A percentile compares a stretch with the other conserved stretches of the same genome.
Evolutionary conservation across 2,113 vertebrate species (phyloP).

Genomic region (Trachemys scripta): DNA sequence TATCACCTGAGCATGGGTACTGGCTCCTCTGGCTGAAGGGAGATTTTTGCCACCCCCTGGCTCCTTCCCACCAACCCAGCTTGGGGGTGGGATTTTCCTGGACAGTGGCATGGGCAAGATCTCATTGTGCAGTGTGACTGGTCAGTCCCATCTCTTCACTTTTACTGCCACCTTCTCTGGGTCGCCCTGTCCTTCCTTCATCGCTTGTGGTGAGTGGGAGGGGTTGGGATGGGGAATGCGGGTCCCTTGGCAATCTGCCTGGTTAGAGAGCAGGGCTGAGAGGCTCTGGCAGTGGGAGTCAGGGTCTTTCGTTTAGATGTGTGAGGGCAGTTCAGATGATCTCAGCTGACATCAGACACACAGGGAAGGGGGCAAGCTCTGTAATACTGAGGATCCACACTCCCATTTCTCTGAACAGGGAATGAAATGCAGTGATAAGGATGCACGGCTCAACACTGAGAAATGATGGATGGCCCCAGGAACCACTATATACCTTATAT

Average conservation of each 20-base stretch:
- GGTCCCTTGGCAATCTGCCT: neutral
- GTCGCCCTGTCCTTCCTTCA: conserved; percentile 39
- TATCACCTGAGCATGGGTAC: neutral
- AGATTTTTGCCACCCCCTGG: neutral
- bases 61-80: conserved; percentile 62
- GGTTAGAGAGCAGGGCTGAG: neutral
- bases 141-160: neutral
- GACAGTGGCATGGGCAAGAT: conserved; percentile 83
- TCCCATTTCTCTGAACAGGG: neutral
- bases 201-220: neutral
- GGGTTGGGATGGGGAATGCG: too few relatives aligned
- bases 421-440: neutral
- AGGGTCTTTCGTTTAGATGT: neutral
- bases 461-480: too few relatives aligned
- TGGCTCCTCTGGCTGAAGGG: neutral
- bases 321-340: neutral
- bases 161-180: conserved; percentile 77
- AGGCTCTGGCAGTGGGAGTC: neutral
- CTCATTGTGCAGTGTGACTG: conserved; percentile 80
- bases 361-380: neutral
- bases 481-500: too few relatives aligned
- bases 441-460: neutral
- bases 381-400: neutral
- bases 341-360: neutral
- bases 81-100: conserved; percentile 77